These are phyloP conservation scores for Solea senegalensis DNA, from an alignment of 2,113 vertebrate genomes.

Conservation along the genomic window DNA sequence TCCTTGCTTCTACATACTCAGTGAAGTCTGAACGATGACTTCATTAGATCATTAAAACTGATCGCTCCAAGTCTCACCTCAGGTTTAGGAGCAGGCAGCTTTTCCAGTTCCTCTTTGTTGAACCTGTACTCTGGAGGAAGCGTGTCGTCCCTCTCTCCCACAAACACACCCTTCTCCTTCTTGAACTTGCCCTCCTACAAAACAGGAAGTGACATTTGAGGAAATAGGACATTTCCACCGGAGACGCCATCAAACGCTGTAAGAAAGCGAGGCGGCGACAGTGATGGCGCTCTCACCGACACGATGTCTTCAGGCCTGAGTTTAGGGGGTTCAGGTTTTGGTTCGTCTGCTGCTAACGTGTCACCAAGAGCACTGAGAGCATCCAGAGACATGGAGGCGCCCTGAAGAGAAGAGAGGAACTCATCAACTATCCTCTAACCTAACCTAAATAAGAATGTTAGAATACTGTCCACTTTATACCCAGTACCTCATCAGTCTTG, in stretches of 20 bases:
- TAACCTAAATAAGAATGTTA: neutral
- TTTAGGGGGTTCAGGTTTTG: constrained; percentile 63
- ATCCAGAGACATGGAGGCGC: constrained; percentile 54
- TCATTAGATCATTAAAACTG: neutral
- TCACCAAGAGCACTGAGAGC: constrained; percentile 67
- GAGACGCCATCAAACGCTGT: neutral
- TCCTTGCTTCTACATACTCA: too few species aligned
- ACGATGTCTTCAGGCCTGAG: constrained; percentile 71
- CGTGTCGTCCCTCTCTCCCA: constrained; percentile 74
- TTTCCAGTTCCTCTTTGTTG: constrained; percentile 50
- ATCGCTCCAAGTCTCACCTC: constrained; percentile 59
- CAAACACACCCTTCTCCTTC: constrained; percentile 67
- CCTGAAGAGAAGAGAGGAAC: constrained; percentile 39
- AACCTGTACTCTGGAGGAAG: constrained; percentile 75
- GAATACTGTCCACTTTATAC: neutral
- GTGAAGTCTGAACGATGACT: too few species aligned
- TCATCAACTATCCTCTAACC: neutral
- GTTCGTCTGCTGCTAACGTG: constrained; percentile 53
- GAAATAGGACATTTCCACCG: neutral
- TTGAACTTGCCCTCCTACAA: constrained; percentile 64
- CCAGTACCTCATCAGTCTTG: constrained; percentile 28
- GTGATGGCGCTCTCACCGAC: constrained; percentile 42
- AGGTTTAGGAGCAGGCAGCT: constrained; percentile 63
- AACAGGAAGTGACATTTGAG: neutral
- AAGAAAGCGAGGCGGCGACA: too few species aligned